These are phyloP conservation scores for Sterrhoptilus dennistouni DNA, from an alignment of 2,113 vertebrate species.

Conservation along the genomic window DNA sequence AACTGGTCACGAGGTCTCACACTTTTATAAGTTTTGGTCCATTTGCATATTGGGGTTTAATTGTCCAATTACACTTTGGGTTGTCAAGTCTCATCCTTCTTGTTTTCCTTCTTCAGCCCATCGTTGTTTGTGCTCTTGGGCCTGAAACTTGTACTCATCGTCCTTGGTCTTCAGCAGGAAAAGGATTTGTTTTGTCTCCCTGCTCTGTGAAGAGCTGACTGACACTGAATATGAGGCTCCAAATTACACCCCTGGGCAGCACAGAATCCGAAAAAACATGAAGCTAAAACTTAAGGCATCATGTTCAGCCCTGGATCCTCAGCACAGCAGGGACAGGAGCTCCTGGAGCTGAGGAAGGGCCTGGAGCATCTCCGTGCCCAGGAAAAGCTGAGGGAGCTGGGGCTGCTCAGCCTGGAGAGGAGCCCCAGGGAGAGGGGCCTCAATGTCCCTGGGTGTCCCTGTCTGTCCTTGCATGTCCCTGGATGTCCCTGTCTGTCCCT, in stretches of 20 bases:
- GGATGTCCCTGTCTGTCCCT: neutral
- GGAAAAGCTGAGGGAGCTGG: neutral
- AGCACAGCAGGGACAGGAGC: neutral
- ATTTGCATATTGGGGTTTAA: neutral
- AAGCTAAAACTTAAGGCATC: neutral
- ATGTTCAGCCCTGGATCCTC: neutral
- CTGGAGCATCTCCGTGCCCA: neutral
- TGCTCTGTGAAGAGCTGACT: neutral
- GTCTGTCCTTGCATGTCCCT: neutral
- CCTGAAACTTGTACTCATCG: neutral
- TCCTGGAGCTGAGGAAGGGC: neutral
- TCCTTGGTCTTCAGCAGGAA: neutral
- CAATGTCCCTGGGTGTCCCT: neutral
- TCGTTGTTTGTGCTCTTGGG: neutral
- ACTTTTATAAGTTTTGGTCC: neutral
- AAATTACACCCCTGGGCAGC: neutral
- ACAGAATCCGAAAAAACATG: neutral
- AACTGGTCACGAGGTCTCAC: accelerated
- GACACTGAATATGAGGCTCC: neutral
- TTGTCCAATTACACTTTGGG: neutral
- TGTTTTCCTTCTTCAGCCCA: neutral
- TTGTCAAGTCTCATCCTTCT: neutral
- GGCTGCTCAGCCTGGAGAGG: neutral
- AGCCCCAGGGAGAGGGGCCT: neutral
- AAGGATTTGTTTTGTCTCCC: neutral